Evolutionary conservation across 2,797 vertebrate species (phyloP).

Genomic region (Scarus forsteni): DNA sequence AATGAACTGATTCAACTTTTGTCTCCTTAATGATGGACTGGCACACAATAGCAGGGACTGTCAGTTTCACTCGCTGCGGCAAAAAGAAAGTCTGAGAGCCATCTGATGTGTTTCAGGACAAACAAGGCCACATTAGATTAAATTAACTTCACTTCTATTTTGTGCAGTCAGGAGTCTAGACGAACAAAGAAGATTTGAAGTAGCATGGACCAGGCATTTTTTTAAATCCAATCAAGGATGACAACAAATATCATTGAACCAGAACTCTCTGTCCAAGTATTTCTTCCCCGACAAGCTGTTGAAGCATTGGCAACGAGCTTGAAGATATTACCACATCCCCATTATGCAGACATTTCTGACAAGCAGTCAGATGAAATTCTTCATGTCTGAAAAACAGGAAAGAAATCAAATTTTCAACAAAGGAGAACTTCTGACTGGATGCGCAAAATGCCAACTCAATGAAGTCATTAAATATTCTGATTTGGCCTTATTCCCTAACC

Average conservation of each 20-base stretch:
- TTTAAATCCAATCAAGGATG: neutral
- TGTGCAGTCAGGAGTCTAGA: constrained; percentile 6
- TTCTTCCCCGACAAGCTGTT: constrained; percentile 14
- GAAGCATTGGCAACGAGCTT: constrained; percentile 13
- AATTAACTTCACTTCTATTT: constrained; percentile 41
- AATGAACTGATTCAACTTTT: constrained; percentile 59
- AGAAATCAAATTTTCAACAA: too few relatives aligned
- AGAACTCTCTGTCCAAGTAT: neutral
- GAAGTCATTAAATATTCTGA: constrained; percentile 35
- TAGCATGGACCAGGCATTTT: neutral
- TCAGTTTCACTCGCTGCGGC: constrained; percentile 39
- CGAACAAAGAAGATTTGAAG: constrained; percentile 22
- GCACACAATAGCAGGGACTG: constrained; percentile 43
- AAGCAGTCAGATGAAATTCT: constrained; percentile 18
- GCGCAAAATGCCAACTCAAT: constrained; percentile 23
- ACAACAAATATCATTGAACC: constrained; percentile 12
- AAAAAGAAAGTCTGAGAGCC: constrained; percentile 34
- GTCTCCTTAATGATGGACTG: constrained; percentile 57
- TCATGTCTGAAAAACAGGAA: constrained; percentile 4
- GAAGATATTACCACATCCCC: constrained; percentile 13
- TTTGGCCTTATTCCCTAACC: constrained; percentile 33
- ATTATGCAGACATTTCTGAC: constrained; percentile 29
- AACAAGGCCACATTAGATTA: constrained; percentile 33
- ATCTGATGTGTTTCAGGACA: constrained; percentile 47
- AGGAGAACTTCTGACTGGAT: constrained; percentile 18